A percentile compares a stretch with the other conserved stretches of the same genome.
Conservation (phyloP, 2,113 vertebrate species). For the Propithecus coquereli region DNA sequence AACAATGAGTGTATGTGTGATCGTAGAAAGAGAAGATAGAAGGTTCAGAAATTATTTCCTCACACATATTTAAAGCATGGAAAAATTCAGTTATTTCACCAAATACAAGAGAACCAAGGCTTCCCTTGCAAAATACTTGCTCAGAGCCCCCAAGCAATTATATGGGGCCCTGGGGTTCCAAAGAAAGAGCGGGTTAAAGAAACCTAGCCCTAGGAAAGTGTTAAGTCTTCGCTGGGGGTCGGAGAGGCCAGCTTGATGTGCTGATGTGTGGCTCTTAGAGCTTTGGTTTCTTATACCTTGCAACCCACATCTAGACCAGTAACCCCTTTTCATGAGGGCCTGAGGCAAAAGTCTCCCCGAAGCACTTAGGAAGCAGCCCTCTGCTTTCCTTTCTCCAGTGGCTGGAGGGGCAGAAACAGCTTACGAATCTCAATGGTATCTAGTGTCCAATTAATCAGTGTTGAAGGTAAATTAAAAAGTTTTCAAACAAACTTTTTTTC, state of each 20-base stretch:
- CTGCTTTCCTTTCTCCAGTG: neutral
- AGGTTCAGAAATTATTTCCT: neutral
- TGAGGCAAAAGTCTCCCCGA: neutral
- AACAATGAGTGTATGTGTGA: neutral
- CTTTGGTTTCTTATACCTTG: neutral
- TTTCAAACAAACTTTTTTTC: neutral
- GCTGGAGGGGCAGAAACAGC: neutral
- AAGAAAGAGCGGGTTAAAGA: neutral
- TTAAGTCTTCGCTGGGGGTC: neutral
- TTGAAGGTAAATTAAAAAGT: neutral
- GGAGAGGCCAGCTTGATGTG: too few relatives aligned
- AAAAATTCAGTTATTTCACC: neutral
- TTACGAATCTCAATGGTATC: neutral
- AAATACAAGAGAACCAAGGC: neutral
- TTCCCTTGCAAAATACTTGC: neutral
- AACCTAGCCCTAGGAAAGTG: neutral
- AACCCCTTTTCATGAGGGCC: too few relatives aligned
- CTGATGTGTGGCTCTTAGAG: too few relatives aligned
- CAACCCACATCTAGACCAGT: neutral
- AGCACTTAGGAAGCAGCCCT: neutral
- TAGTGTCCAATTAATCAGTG: neutral
- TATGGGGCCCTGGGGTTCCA: neutral
- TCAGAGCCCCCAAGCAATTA: neutral
- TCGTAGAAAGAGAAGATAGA: neutral
- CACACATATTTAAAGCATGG: neutral